A percentile compares a stretch with the other conserved stretches of the same genome.
Conservation (phyloP, 2,888 invertebrate genomes). For the Lycophotia porphyrea region DNA sequence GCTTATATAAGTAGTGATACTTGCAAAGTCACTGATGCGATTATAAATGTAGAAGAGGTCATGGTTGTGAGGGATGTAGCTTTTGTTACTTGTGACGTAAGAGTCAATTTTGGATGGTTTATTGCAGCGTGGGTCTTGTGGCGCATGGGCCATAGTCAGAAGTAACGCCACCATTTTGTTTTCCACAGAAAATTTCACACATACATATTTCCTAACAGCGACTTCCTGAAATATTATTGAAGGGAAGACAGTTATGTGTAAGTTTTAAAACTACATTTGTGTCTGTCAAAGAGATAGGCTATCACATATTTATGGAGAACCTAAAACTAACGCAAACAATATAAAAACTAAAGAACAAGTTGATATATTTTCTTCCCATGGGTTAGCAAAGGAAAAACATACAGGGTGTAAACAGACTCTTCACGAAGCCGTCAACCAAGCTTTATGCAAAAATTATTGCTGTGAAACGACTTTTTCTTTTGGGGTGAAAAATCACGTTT, state of each 20-base stretch:
- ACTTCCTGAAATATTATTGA: not conserved
- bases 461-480: too few relatives aligned
- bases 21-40: constrained; percentile 2
- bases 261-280: not conserved
- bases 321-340: not conserved
- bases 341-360: not conserved
- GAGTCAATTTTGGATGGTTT: not conserved
- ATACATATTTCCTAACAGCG: not conserved
- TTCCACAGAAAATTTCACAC: too few relatives aligned
- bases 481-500: too few relatives aligned
- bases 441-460: too few relatives aligned
- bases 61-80: not conserved
- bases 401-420: too few relatives aligned
- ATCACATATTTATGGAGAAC: not conserved
- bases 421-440: too few relatives aligned
- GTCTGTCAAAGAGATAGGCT: not conserved
- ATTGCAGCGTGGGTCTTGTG: not conserved
- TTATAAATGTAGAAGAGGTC: not conserved
- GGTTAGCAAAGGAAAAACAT: not conserved
- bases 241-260: not conserved
- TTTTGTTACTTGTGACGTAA: not conserved
- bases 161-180: not conserved
- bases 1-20: constrained; percentile 11
- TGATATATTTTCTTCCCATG: not conserved
- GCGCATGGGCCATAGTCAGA: not conserved